phyloP scores from a whole-genome alignment of 2,113 vertebrate species.

The Hipposideros armiger region DNA sequence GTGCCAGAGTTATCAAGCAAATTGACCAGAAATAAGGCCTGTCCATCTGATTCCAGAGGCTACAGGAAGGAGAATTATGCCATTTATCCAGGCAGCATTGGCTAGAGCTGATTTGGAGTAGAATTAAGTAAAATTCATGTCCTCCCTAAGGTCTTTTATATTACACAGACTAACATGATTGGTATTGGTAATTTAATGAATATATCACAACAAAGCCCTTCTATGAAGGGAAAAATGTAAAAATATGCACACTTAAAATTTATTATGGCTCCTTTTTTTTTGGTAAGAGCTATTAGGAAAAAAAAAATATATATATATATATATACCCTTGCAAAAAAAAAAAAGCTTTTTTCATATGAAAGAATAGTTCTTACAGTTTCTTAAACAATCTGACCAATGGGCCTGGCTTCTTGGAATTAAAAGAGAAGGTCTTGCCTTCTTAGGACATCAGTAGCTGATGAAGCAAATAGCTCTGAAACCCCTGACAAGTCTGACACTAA shows the following conservation, averaged over 20 bases:
- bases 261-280: neutral
- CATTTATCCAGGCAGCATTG: neutral
- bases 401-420: neutral
- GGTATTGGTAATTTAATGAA: neutral
- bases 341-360: neutral
- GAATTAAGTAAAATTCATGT: neutral
- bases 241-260: neutral
- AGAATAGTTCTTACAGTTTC: neutral
- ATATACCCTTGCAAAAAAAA: neutral
- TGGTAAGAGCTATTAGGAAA: neutral
- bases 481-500: neutral
- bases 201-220: neutral
- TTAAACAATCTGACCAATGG: neutral
- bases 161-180: neutral
- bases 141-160: neutral
- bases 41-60: neutral
- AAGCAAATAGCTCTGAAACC: conserved; percentile 43
- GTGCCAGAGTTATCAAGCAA: neutral
- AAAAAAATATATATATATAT: neutral
- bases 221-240: neutral
- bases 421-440: neutral
- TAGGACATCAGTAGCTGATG: neutral
- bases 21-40: neutral
- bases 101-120: neutral
- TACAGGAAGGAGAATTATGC: neutral